Evolutionary conservation across 2,797 vertebrate species (phyloP).

Genomic region (Notolepis coatsorum): DNA sequence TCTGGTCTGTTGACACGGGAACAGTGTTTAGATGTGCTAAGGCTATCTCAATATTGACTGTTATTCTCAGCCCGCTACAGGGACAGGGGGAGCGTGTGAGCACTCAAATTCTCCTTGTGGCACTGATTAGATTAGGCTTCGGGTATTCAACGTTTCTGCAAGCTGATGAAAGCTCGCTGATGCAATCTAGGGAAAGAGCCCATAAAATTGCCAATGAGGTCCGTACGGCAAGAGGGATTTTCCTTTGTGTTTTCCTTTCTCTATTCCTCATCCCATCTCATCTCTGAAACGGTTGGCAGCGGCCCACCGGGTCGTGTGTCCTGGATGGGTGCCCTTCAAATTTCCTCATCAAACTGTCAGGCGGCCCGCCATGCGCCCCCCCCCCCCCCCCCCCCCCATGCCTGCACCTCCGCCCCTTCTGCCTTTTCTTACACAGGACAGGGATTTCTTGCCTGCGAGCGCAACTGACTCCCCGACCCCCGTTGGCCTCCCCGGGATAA

Average conservation of each 20-base stretch:
- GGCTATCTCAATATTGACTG: slow-evolving; percentile 5
- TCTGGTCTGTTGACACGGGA: not conserved
- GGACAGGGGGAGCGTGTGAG: slow-evolving; percentile 12
- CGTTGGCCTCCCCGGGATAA: slow-evolving; percentile 66
- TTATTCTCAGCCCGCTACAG: not conserved
- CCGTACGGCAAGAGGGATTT: slow-evolving; percentile 31
- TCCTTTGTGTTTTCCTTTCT: slow-evolving; percentile 5
- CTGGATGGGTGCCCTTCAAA: slow-evolving; percentile 52
- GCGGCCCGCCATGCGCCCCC: slow-evolving; percentile 34
- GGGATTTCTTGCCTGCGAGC: slow-evolving; percentile 63
- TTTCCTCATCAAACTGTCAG: slow-evolving; percentile 55
- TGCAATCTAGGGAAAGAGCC: slow-evolving; percentile 51
- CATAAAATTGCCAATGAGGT: slow-evolving; percentile 39
- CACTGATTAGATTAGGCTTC: slow-evolving; percentile 27
- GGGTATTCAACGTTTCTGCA: slow-evolving; percentile 39
- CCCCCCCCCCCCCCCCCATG: too few relatives aligned
- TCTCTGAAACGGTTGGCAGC: slow-evolving; percentile 36
- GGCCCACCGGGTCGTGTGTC: slow-evolving; percentile 46
- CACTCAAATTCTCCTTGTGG: slow-evolving; percentile 31
- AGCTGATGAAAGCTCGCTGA: slow-evolving; percentile 46
- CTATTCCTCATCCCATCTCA: slow-evolving; percentile 42
- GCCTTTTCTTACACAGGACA: slow-evolving; percentile 39
- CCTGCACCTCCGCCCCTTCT: slow-evolving; percentile 15
- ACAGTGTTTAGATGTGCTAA: not conserved
- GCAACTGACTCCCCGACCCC: slow-evolving; percentile 63